These are phyloP conservation scores for Antedon mediterranea DNA, from an alignment of 53 echinoderm and acorn worm genomes.

Conservation along the genomic window DNA sequence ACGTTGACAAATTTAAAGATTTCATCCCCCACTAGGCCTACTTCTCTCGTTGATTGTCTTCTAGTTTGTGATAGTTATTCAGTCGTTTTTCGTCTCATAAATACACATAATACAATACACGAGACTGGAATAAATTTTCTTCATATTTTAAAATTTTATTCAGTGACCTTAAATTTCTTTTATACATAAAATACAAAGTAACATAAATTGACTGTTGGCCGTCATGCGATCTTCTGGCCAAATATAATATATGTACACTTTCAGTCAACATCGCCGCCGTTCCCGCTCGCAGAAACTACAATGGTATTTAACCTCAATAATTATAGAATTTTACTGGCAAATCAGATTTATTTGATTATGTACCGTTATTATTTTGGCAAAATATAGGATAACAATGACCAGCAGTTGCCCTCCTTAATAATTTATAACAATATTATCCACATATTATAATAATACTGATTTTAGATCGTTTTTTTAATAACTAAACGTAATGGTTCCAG, in stretches of 20 bases:
- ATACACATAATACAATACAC: too few relatives aligned
- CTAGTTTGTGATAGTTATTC: too few relatives aligned
- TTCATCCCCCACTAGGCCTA: too few relatives aligned
- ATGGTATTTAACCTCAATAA: neutral
- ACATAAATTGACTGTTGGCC: neutral
- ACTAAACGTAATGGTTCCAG: neutral
- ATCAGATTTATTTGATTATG: neutral
- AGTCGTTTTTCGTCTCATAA: too few relatives aligned
- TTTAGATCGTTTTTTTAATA: neutral
- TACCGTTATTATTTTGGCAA: neutral
- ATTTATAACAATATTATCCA: neutral
- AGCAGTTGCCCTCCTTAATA: neutral
- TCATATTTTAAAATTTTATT: neutral
- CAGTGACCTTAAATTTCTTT: slow-evolving; percentile 1
- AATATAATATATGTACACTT: neutral
- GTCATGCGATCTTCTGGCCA: slow-evolving; percentile 1
- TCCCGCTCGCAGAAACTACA: neutral
- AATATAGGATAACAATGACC: neutral
- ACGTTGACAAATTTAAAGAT: too few relatives aligned
- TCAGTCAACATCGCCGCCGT: neutral
- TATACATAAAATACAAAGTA: neutral
- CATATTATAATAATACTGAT: neutral
- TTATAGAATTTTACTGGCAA: too few relatives aligned
- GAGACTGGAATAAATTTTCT: neutral
- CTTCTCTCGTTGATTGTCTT: too few relatives aligned